phyloP scores from a whole-genome alignment of 37 sponge, comb jelly and placozoan species.

The Spongilla lacustris region DNA sequence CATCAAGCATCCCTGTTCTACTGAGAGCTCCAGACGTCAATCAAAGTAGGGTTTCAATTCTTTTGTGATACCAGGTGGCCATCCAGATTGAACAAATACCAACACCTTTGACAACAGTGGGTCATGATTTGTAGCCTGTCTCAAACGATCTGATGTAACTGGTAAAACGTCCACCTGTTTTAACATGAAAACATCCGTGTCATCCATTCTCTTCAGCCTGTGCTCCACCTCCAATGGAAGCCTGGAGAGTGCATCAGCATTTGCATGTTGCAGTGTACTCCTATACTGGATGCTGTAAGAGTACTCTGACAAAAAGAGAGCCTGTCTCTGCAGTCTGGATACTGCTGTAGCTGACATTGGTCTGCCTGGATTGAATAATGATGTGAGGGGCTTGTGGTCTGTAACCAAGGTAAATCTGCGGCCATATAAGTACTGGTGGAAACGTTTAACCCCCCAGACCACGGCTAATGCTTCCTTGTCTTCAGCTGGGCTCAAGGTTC shows the following conservation, averaged over 20 bases:
- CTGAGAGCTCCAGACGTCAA: neutral
- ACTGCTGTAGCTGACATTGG: constrained; percentile 31
- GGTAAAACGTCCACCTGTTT: constrained; percentile 7
- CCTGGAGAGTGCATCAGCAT: constrained; percentile 65
- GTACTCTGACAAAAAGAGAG: constrained; percentile 32
- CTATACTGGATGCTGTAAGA: constrained; percentile 39
- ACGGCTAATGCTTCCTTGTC: constrained; percentile 59
- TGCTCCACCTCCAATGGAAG: constrained; percentile 1
- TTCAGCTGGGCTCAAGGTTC: constrained; percentile 47
- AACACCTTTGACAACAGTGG: constrained; percentile 47
- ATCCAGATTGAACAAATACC: constrained; percentile 27
- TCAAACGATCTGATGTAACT: constrained; percentile 8
- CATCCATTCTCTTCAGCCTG: neutral
- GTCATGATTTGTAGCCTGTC: constrained; percentile 19
- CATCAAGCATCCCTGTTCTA: constrained; percentile 2
- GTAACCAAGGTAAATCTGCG: constrained; percentile 53
- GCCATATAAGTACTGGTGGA: constrained; percentile 72
- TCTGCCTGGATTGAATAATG: constrained; percentile 38
- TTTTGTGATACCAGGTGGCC: constrained; percentile 11
- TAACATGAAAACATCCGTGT: constrained; percentile 22
- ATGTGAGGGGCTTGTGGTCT: constrained; percentile 53
- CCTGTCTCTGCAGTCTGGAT: constrained; percentile 50
- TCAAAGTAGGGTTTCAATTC: neutral
- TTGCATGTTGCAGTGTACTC: constrained; percentile 44
- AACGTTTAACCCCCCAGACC: constrained; percentile 37